phyloP scores from a whole-genome alignment of 2,888 invertebrate species.

The Seira ritae region DNA sequence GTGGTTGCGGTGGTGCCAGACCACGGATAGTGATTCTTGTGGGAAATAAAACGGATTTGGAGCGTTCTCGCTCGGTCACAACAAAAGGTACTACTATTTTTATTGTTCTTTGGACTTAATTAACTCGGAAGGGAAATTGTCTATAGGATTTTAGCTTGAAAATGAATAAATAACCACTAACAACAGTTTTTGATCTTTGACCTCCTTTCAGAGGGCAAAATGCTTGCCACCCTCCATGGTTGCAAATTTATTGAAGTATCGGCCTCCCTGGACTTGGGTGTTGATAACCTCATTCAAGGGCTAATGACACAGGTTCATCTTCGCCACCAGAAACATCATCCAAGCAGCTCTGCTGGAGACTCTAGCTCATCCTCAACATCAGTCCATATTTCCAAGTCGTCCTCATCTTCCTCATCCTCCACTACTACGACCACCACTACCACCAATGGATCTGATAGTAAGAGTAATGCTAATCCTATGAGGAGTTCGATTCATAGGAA shows the following conservation, averaged over 20 bases:
- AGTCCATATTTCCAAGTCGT: slow-evolving; percentile 31
- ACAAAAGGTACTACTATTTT: slow-evolving; percentile 40
- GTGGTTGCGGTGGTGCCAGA: slow-evolving; percentile 5
- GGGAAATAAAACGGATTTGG: slow-evolving; percentile 67
- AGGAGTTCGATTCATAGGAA: neutral
- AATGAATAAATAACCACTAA: neutral
- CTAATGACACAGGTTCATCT: slow-evolving; percentile 58
- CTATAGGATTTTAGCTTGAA: neutral
- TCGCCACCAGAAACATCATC: slow-evolving; percentile 33
- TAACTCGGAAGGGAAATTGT: neutral
- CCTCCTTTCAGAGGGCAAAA: slow-evolving; percentile 51
- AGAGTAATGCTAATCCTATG: neutral
- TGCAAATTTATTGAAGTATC: slow-evolving; percentile 66
- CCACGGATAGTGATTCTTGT: slow-evolving; percentile 62
- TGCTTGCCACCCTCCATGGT: slow-evolving; percentile 57
- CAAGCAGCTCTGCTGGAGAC: slow-evolving; percentile 33
- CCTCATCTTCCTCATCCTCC: slow-evolving; percentile 38
- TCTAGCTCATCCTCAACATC: slow-evolving; percentile 42
- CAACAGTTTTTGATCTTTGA: neutral
- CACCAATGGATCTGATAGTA: neutral
- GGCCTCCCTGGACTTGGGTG: slow-evolving; percentile 57
- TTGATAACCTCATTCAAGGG: slow-evolving; percentile 56
- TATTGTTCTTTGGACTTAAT: neutral
- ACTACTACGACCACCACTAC: neutral
- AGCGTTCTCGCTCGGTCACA: slow-evolving; percentile 57